Conservation (phyloP, 64 coral and sea anemone genomes). For the Dendrophyllia cribrosa region DNA sequence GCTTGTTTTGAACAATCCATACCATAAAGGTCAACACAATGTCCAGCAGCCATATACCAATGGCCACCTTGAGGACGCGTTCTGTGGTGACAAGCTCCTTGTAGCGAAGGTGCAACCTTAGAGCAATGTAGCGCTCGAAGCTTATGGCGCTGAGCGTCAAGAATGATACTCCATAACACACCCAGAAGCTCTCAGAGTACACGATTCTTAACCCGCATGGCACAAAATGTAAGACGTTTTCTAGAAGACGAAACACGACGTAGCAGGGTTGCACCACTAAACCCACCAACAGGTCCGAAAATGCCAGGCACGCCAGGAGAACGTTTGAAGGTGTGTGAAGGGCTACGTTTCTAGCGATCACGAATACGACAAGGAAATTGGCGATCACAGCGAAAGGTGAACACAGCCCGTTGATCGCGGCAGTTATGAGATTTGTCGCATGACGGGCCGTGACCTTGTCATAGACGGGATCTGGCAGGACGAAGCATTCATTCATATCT, state of each 20-base stretch:
- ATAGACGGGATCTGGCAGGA: constrained; percentile 68
- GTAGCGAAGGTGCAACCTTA: constrained; percentile 73
- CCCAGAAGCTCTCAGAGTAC: constrained; percentile 93
- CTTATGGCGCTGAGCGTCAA: constrained; percentile 84
- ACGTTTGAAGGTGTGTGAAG: constrained; percentile 83
- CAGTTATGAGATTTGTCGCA: constrained; percentile 71
- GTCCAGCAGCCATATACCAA: constrained; percentile 66
- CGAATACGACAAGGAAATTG: constrained; percentile 68
- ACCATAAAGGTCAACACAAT: constrained; percentile 6
- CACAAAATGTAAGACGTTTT: constrained; percentile 61
- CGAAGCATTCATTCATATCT: constrained; percentile 51
- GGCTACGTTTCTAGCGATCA: constrained; percentile 29
- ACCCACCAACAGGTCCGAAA: constrained; percentile 74
- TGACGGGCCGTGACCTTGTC: constrained; percentile 25
- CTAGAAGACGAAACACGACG: constrained; percentile 64
- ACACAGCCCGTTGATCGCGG: constrained; percentile 58
- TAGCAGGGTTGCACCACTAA: constrained; percentile 85
- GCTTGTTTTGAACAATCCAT: constrained; percentile 46
- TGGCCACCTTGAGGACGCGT: constrained; percentile 1
- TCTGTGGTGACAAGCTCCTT: constrained; percentile 57
- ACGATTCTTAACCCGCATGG: constrained; percentile 77
- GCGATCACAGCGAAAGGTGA: constrained; percentile 76
- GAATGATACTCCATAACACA: constrained; percentile 84
- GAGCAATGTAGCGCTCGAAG: constrained; percentile 61
- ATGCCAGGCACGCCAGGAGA: constrained; percentile 73